Base-by-base conservation (phyloP, 1,140 invertebrate genomes). In the Ectropis grisescens region DNA sequence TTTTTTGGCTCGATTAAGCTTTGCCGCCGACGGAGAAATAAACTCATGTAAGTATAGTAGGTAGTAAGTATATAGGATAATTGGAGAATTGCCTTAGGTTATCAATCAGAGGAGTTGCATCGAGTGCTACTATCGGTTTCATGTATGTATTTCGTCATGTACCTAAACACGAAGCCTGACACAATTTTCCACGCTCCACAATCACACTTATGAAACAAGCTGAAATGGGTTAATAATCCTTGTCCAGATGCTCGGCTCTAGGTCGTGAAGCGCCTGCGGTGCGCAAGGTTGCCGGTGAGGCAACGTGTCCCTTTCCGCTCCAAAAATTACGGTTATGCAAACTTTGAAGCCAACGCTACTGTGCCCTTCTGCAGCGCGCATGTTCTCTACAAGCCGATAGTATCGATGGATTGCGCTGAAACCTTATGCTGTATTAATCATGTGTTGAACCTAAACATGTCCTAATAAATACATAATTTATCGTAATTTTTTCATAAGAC, bases 291-390 rank as follows among this genome's bases (percentile, higher is more conserved):
- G 22, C 25, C 26, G 38, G 41, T 76, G 66, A 36, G 33, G 66
- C 61, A 76, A 74, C 39, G 41, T 41, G 66, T 59, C 57, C 67
- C 59, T 72, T 76, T 74, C 51, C 68, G 71, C 71, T 76, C 71
- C 66, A 74, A 71, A 76, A 72, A 76, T 57, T 47, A 40, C 54
- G 29, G 43, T 76, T 69, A 57, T 58, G 68, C 61, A 76, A 71
- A 53, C 45, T 22, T n/a, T n/a, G n/a, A n/a, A n/a, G n/a, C n/a
- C n/a, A n/a, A n/a, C n/a, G 27, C 43, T 41, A n/a, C 4, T 6
- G 24, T 26, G 6, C 6, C 24, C 24, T 26, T 19, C 16, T 19
- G 16, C 16, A 4, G 16, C 8, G n/a, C n/a, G n/a, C n/a, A n/a
- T n/a, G n/a, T n/a, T n/a, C n/a, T 5, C 9, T 22, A 22, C 19